These are phyloP conservation scores for Zygaena filipendulae DNA, from an alignment of 2,888 invertebrate genomes.

Conservation along the genomic window DNA sequence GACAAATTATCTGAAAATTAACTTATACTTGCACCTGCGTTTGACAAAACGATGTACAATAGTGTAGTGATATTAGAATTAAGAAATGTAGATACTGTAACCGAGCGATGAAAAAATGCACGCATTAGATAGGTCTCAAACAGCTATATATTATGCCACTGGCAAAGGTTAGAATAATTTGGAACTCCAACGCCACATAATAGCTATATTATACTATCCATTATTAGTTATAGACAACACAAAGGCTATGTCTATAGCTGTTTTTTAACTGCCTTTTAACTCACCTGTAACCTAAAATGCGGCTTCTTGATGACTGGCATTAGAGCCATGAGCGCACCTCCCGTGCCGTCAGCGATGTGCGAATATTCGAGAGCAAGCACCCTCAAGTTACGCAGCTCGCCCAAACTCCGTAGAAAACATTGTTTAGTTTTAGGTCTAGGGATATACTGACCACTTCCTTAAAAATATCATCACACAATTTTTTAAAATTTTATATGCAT, in stretches of 20 bases:
- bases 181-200: too few species aligned
- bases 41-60: background rate
- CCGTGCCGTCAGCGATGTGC: conserved; percentile 44
- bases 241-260: too few species aligned
- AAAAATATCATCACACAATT: conserved; percentile 1
- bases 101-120: too few species aligned
- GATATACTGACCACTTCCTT: conserved; percentile 46
- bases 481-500: conserved; percentile 2
- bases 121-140: too few species aligned
- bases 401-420: conserved; percentile 43
- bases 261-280: background rate
- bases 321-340: conserved; percentile 34
- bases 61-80: background rate
- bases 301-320: conserved; percentile 38
- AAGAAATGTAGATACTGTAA: too few species aligned
- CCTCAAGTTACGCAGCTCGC: conserved; percentile 31
- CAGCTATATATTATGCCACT: too few species aligned
- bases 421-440: conserved; percentile 32
- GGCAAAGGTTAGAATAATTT: background rate
- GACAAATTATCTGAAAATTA: conserved; percentile 39
- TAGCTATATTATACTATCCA: too few species aligned
- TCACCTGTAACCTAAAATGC: conserved; percentile 46
- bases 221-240: too few species aligned
- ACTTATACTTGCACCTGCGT: background rate
- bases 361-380: conserved; percentile 46